Conservation (phyloP, 2,797 vertebrate species). For the Meriones psammophilus region DNA sequence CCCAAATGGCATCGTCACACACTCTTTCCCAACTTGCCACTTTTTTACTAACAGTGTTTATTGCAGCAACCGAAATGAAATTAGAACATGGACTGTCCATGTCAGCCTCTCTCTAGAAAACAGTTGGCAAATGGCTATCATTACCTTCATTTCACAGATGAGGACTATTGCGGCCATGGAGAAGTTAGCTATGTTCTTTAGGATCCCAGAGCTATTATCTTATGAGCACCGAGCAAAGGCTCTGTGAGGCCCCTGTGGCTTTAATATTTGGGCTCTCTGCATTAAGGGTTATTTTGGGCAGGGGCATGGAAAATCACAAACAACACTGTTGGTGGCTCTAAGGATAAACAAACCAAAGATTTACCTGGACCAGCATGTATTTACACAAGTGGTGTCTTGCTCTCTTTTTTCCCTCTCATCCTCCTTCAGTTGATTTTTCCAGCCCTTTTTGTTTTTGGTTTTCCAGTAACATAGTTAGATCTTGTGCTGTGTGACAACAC, state of each 20-base stretch:
- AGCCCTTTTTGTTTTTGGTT: neutral
- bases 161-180: constrained; percentile 12
- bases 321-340: neutral
- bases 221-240: neutral
- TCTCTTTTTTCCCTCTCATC: neutral
- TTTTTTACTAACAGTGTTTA: neutral
- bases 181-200: constrained; percentile 32
- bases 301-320: neutral
- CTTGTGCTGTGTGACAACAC: neutral
- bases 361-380: neutral
- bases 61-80: neutral
- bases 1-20: neutral
- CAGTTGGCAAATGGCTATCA: neutral
- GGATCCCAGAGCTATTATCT: neutral
- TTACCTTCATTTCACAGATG: constrained; percentile 11
- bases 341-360: neutral
- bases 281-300: neutral
- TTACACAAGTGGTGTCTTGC: neutral
- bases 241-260: neutral
- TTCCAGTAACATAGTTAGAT: neutral
- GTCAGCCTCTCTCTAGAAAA: neutral
- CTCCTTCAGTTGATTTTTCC: neutral
- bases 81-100: neutral
- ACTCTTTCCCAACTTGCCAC: neutral
- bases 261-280: neutral